Evolutionary conservation across 2,888 invertebrate species (phyloP), one percentile per base, ranked within the genome.

Genomic region (Sphaerophoria rueppellii): DNA sequence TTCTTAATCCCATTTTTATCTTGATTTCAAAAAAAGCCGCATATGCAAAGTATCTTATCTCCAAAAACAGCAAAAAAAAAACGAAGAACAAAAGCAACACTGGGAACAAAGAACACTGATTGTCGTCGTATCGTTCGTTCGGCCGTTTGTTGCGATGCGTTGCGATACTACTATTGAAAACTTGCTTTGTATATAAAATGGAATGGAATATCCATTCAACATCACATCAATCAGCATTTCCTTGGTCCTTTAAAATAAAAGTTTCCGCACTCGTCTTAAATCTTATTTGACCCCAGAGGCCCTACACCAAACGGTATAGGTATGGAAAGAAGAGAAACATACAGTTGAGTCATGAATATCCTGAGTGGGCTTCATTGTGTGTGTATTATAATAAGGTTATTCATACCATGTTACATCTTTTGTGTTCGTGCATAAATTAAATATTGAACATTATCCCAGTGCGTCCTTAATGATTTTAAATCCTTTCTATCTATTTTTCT

Each of bases 341-440:
- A n/a, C n/a, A n/a, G 9, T 9, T 4, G 43, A 43, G 14, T 37
- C 40, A 37, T 58, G 40, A 58, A 40, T 57, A 40, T 57, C 67
- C 34, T 70, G n/a, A 60, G 48, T 80, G 35, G 69, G 57, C 32
- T 73, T 67, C 72, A 75, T 76, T 69, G 70, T 74, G 6, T 75
- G 54, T 80, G n/a, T 75, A 52, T 63, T 70, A 67, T 85, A 81
- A 81, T 85, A 81, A 75, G 81, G 69, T 85, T 85, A 85, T 77
- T 85, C 76, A 77, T 77, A 81, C 70, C 76, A 63, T 76, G 76
- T 85, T 85, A 81, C 76, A 70, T 76, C 73, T 65, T 76, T 85
- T 85, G 85, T 81, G 58, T 75, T 58, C 12, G 43, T 4, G 50
- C 48, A 65, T 67, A 67, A 54, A 52, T 67, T 67, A 54, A 32